phyloP scores from a whole-genome alignment of 2,888 invertebrate genomes.

The Aquatica leii region DNA sequence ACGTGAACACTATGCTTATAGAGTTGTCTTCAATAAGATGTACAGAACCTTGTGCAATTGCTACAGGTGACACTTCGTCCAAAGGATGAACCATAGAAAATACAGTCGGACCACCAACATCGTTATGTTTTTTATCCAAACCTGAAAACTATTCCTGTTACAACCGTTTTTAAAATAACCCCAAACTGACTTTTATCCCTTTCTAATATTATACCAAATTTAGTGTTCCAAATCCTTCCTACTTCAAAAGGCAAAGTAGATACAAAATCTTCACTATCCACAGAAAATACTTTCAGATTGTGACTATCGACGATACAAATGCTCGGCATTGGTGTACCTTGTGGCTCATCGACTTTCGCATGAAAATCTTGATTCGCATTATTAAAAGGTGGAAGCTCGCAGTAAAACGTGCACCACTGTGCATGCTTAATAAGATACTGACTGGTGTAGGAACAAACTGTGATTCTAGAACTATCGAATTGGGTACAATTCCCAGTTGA shows the following conservation, averaged over 20 bases:
- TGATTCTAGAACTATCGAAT: slow-evolving; percentile 49
- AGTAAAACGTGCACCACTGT: slow-evolving; percentile 73
- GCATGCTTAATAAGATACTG: slow-evolving; percentile 85
- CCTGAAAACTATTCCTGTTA: background rate
- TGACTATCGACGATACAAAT: slow-evolving; percentile 79
- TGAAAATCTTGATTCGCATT: slow-evolving; percentile 52
- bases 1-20: slow-evolving; percentile 75
- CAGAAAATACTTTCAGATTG: slow-evolving; percentile 79
- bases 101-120: slow-evolving; percentile 74
- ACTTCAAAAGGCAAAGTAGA: slow-evolving; percentile 83
- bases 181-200: slow-evolving; percentile 61
- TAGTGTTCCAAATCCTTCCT: slow-evolving; percentile 83
- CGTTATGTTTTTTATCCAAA: slow-evolving; percentile 23
- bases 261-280: slow-evolving; percentile 83
- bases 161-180: background rate
- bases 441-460: slow-evolving; percentile 79
- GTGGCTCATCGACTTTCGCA: slow-evolving; percentile 63
- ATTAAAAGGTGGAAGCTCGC: slow-evolving; percentile 66
- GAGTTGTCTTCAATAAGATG: slow-evolving; percentile 72
- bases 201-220: slow-evolving; percentile 86
- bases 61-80: slow-evolving; percentile 88
- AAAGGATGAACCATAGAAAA: slow-evolving; percentile 90
- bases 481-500: slow-evolving; percentile 60
- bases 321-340: slow-evolving; percentile 68
- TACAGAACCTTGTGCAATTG: slow-evolving; percentile 71